A percentile compares a stretch with the other conserved stretches of the same genome.
Conservation (phyloP, 2,888 invertebrate species). For the Crioceris asparagi region DNA sequence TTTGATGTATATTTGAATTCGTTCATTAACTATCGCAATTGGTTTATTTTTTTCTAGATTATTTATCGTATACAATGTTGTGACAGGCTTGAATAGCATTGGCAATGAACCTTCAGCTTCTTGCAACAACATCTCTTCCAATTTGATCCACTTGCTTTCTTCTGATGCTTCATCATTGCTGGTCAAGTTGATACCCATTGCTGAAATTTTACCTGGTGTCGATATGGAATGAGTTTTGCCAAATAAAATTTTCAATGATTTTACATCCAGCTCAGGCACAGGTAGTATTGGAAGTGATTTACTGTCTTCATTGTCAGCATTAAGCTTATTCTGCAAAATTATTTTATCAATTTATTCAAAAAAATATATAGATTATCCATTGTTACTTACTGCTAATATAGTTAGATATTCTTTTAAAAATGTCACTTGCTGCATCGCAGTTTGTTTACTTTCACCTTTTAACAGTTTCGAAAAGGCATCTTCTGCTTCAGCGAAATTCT, state of each 20-base stretch:
- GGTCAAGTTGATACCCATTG: slow-evolving; percentile 40
- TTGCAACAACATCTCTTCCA: slow-evolving; percentile 68
- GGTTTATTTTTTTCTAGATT: slow-evolving; percentile 57
- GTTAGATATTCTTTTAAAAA: slow-evolving; percentile 82
- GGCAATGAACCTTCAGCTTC: slow-evolving; percentile 57
- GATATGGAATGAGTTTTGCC: slow-evolving; percentile 49
- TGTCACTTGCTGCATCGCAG: slow-evolving; percentile 61
- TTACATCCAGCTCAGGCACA: slow-evolving; percentile 60
- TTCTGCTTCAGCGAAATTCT: slow-evolving; percentile 57
- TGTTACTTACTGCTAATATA: slow-evolving; percentile 59
- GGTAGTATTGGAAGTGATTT: slow-evolving; percentile 47
- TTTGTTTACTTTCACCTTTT: slow-evolving; percentile 58
- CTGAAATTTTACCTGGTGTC: slow-evolving; percentile 45
- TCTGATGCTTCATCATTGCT: slow-evolving; percentile 26
- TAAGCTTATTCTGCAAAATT: slow-evolving; percentile 31
- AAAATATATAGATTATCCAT: neutral
- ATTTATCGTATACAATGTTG: slow-evolving; percentile 59
- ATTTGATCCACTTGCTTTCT: slow-evolving; percentile 51
- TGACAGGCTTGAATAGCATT: slow-evolving; percentile 68
- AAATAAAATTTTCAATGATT: slow-evolving; percentile 59
- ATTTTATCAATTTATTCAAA: too few species aligned
- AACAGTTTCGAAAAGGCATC: slow-evolving; percentile 70
- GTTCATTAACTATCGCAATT: slow-evolving; percentile 67
- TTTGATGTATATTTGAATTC: slow-evolving; percentile 66
- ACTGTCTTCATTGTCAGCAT: slow-evolving; percentile 34